phyloP scores from a whole-genome alignment of 2,888 invertebrate genomes.

The Apodemia zela region DNA sequence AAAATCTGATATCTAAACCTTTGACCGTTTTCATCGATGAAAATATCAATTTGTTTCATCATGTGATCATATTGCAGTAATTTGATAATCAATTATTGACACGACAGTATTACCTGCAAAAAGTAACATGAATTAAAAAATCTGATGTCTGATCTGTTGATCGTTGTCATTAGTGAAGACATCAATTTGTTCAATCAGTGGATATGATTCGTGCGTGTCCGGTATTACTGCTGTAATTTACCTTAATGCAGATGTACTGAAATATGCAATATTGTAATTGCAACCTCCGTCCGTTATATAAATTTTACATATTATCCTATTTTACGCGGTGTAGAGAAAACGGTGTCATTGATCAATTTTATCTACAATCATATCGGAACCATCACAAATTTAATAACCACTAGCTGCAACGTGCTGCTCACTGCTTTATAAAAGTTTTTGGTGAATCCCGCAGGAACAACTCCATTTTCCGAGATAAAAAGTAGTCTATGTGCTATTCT shows the following conservation, averaged over 20 bases:
- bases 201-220: not conserved
- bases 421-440: too few relatives aligned
- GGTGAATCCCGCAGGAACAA: too few relatives aligned
- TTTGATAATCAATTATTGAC: too few relatives aligned
- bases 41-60: too few relatives aligned
- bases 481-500: too few relatives aligned
- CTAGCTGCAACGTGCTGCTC: too few relatives aligned
- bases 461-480: too few relatives aligned
- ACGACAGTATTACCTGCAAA: too few relatives aligned
- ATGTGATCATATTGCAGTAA: too few relatives aligned
- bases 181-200: not conserved
- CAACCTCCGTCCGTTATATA: not conserved
- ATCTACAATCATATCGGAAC: not conserved
- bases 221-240: not conserved
- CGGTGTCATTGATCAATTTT: not conserved
- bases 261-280: slow-evolving; percentile 14
- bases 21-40: too few relatives aligned
- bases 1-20: too few relatives aligned
- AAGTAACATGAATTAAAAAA: too few relatives aligned
- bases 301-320: slow-evolving; percentile 9
- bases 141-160: not conserved
- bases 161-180: not conserved
- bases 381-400: not conserved
- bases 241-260: slow-evolving; percentile 5
- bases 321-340: not conserved